These are phyloP conservation scores for Neosalanx taihuensis DNA, from an alignment of 2,797 vertebrate genomes.

Conservation along the genomic window DNA sequence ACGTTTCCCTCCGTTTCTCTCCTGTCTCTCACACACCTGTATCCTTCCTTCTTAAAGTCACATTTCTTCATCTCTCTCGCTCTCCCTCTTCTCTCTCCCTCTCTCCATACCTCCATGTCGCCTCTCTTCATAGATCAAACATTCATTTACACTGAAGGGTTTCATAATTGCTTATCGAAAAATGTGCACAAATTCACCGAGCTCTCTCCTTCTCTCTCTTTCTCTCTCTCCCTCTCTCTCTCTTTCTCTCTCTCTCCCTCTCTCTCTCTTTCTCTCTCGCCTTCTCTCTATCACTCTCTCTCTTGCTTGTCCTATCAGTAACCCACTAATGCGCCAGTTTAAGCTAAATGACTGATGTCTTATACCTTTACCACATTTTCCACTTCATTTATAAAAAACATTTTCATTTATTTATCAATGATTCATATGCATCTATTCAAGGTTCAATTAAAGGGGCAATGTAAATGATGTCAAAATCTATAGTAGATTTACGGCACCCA, in stretches of 20 bases:
- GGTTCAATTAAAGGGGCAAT: conserved; percentile 68
- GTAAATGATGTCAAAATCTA: conserved; percentile 57
- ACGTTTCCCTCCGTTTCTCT: conserved; percentile 66
- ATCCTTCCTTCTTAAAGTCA: conserved; percentile 17
- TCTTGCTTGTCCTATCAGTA: conserved; percentile 28
- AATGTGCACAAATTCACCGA: conserved; percentile 70
- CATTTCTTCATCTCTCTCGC: conserved; percentile 32
- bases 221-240: neutral
- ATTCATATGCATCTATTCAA: conserved; percentile 72
- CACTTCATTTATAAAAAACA: conserved; percentile 75
- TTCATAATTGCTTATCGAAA: conserved; percentile 77
- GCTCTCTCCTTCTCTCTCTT: conserved; percentile 45
- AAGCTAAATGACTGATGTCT: conserved; percentile 75
- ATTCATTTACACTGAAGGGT: conserved; percentile 77
- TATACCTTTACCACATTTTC: conserved; percentile 71
- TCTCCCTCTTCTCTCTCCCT: conserved; percentile 40
- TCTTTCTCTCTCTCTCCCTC: neutral
- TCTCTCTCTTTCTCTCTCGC: conserved; percentile 39
- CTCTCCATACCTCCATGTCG: conserved; percentile 11
- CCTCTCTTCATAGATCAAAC: conserved; percentile 68
- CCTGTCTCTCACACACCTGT: conserved; percentile 32
- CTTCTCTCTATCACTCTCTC: too few species aligned
- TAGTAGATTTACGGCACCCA: conserved; percentile 54
- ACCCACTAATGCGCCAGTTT: conserved; percentile 61
- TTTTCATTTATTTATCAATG: conserved; percentile 75